Evolutionary conservation across 2,888 invertebrate species (phyloP).

Genomic region (Andrena camellia): DNA sequence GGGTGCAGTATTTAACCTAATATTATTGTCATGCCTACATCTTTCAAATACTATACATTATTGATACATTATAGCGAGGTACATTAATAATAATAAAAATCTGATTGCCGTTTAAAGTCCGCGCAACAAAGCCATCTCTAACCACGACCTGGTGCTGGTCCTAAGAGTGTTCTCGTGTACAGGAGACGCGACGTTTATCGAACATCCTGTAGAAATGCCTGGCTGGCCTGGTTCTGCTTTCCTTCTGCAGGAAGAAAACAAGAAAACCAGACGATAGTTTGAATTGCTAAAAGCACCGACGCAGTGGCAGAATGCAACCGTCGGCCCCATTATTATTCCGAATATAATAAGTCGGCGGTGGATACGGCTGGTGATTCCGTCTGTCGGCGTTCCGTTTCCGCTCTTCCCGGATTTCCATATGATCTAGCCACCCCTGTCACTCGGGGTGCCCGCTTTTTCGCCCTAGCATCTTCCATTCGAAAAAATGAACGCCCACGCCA

Average conservation of each 20-base stretch:
- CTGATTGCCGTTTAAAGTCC: no score
- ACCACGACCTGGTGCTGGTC: no score
- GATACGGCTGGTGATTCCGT: conserved; percentile 54
- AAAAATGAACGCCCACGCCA: conserved; percentile 18
- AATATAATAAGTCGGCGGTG: conserved; percentile 72
- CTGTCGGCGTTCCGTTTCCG: conserved; percentile 25
- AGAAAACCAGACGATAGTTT: conserved; percentile 69
- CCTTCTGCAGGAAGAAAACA: conserved; percentile 35
- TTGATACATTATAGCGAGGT: no score
- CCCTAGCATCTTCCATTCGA: conserved; percentile 9
- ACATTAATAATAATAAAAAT: no score
- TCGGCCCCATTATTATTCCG: conserved; percentile 71
- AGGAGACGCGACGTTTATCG: conserved; percentile 5
- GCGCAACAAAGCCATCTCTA: no score
- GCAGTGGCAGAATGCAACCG: conserved; percentile 5
- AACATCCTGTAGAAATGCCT: conserved; percentile 11
- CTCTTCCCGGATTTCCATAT: conserved; percentile 56
- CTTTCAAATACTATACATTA: no score
- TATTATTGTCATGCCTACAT: no score
- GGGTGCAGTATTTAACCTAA: no score
- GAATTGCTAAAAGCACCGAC: conserved; percentile 73
- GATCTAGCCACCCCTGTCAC: conserved; percentile 12
- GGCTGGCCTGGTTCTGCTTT: background rate
- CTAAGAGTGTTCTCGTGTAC: background rate
- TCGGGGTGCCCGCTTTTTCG: background rate